Percentiles rank a stretch among this genome's conserved stretches.
These are phyloP conservation scores for Melanocharis versteri DNA, from an alignment of 2,113 vertebrate species.

Conservation along the genomic window DNA sequence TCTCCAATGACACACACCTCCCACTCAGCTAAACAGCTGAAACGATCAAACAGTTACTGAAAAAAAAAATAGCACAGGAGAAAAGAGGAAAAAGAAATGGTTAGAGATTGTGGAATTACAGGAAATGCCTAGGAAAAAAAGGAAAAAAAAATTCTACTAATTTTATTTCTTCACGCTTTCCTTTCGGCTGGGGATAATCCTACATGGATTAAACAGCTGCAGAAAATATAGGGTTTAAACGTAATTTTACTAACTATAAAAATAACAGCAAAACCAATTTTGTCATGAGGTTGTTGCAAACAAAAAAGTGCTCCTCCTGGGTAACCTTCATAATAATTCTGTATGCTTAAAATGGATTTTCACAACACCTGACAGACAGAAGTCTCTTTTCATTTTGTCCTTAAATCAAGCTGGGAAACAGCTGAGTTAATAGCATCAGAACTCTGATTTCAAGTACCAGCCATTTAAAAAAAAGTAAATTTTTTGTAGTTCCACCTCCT, in stretches of 20 bases:
- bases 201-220: background rate
- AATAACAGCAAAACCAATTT: background rate
- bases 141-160: accelerated
- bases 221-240: background rate
- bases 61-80: background rate
- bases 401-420: background rate
- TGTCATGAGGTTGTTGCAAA: background rate
- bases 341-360: background rate
- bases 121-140: background rate
- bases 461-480: background rate
- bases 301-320: background rate
- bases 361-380: background rate
- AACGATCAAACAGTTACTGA: background rate
- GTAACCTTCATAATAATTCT: background rate
- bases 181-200: background rate
- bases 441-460: background rate
- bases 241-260: background rate
- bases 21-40: background rate
- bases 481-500: background rate
- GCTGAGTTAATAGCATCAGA: background rate
- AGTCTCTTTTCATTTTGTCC: background rate
- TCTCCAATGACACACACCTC: background rate
- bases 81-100: background rate
- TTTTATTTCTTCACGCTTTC: background rate
- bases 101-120: background rate